A percentile compares a stretch with the other conserved stretches of the same genome.
Evolutionary conservation across 2,797 vertebrate genomes (phyloP).

Genomic region (Psittacula echo): DNA sequence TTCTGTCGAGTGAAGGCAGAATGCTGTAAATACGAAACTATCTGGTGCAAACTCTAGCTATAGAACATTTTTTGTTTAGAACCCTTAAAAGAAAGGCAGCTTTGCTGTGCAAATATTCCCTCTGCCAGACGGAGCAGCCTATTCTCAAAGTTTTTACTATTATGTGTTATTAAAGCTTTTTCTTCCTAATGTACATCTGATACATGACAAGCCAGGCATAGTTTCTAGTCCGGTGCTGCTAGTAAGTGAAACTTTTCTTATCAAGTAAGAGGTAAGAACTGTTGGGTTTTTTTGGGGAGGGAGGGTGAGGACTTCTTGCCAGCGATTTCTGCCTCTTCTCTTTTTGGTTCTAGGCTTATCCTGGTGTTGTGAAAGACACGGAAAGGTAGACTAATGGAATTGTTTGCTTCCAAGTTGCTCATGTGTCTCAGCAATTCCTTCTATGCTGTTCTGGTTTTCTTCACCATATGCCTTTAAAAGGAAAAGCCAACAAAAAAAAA

Average conservation of each 20-base stretch:
- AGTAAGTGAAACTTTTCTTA: neutral
- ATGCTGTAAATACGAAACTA: neutral
- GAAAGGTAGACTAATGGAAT: neutral
- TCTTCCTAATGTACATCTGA: neutral
- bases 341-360: neutral
- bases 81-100: neutral
- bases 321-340: neutral
- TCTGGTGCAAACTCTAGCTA: neutral
- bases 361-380: fast-evolving
- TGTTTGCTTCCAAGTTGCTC: neutral
- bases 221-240: neutral
- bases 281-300: fast-evolving
- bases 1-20: neutral
- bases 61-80: neutral
- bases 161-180: neutral
- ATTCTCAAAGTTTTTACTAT: neutral
- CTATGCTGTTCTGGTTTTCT: neutral
- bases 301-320: neutral
- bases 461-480: neutral
- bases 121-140: neutral
- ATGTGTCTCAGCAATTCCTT: neutral
- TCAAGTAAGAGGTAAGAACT: neutral
- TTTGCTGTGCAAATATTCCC: neutral
- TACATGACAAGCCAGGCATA: neutral
- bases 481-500: neutral